Evolutionary conservation across 2,797 vertebrate species (phyloP).

Genomic region (Distichodus sexfasciatus): DNA sequence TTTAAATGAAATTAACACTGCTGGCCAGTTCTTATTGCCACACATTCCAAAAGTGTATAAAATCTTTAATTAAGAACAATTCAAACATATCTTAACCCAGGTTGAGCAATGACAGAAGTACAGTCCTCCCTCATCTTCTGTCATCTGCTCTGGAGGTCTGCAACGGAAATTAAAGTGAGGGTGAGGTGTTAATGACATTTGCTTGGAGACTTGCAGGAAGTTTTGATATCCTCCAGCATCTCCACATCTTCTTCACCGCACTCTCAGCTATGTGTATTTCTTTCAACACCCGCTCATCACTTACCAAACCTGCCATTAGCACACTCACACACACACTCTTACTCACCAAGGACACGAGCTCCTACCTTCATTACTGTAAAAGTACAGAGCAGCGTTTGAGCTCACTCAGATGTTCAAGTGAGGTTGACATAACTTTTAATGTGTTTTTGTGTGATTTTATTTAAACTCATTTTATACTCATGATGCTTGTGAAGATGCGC

Average conservation of each 20-base stretch:
- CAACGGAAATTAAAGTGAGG: constrained; percentile 1
- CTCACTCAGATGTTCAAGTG: too few relatives aligned
- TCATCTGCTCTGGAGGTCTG: constrained; percentile 15
- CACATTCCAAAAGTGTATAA: neutral
- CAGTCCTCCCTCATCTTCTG: neutral
- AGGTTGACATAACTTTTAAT: too few relatives aligned
- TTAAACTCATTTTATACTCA: too few relatives aligned
- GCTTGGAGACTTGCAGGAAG: constrained; percentile 5
- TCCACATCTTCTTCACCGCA: constrained; percentile 3
- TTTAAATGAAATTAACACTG: too few relatives aligned
- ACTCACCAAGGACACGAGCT: neutral
- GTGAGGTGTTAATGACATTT: constrained; percentile 21
- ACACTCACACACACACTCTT: neutral
- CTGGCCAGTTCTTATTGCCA: too few relatives aligned
- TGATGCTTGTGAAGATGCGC: too few relatives aligned
- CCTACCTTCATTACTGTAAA: neutral
- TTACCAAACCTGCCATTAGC: constrained; percentile 30
- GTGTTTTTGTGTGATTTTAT: too few relatives aligned
- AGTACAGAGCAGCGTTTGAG: neutral
- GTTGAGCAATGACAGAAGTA: neutral
- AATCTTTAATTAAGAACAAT: neutral
- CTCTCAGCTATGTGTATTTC: constrained; percentile 18
- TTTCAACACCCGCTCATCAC: constrained; percentile 29
- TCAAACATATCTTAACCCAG: neutral
- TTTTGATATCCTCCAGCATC: neutral